Conservation (phyloP, 2,113 vertebrate genomes). For the Hippopotamus amphibius region DNA sequence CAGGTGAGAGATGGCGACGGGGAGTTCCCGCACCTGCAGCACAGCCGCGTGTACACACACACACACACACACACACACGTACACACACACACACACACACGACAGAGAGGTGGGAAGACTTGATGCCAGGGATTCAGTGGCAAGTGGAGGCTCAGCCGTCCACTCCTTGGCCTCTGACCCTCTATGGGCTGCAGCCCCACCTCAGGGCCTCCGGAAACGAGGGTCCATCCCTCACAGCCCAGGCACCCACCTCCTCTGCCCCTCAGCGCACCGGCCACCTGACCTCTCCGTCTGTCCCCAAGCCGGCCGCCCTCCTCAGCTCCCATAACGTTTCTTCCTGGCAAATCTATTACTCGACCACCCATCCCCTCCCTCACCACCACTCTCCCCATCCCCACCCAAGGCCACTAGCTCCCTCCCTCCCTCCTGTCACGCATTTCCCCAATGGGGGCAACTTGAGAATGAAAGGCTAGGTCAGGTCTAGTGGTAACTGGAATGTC, state of each 20-base stretch:
- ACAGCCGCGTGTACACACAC: accelerated
- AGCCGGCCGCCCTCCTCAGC: background rate
- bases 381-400: too few species aligned
- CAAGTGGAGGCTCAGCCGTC: background rate
- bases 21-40: background rate
- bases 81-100: accelerated
- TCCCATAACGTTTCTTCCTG: background rate
- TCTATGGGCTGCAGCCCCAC: background rate
- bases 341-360: background rate
- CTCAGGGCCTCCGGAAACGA: too few species aligned
- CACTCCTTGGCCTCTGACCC: background rate
- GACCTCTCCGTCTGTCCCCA: too few species aligned
- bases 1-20: background rate
- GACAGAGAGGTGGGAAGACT: background rate
- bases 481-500: background rate
- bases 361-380: background rate
- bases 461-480: background rate
- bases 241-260: background rate
- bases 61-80: accelerated
- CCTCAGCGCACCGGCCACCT: background rate
- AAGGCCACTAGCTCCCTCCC: background rate
- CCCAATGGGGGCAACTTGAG: background rate
- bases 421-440: background rate
- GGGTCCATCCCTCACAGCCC: background rate
- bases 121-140: background rate